Base-by-base conservation (phyloP, 2,113 vertebrate species). In the Chaenocephalus aceratus region DNA sequence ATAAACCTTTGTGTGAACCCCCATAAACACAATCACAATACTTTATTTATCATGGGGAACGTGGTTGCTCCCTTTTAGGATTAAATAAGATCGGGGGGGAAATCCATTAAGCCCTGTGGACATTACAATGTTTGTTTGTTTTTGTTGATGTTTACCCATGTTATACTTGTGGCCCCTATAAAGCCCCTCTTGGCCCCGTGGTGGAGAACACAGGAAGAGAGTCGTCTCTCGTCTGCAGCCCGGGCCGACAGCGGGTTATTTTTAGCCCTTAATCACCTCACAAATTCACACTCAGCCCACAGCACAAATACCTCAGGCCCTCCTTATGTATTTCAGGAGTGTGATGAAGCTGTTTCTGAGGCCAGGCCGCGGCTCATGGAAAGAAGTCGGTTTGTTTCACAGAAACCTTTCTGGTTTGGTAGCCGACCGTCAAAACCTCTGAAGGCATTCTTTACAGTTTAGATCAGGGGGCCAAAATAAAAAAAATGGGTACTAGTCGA, bases 241-340 rank as follows among this genome's bases (percentile, higher is more conserved):
- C 2, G 72, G 79, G 88, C 78, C 88, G 89, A 88, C 84, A 84
- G 77, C 57, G 63, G 63, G 83, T 70, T 95, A 95, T 90, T 90
- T 94, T 94, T 96, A 95, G 91, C 81, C 78, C 90, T 91, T 93
- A 95, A 95, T 96, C 95, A 92, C 90, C 90, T 79, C 83, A 93
- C 93, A 94, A 91, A 92, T 94, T 94, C 91, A 94, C 92, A 93
- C 92, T 89, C 79, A 87, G 82, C 84, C 86, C 87, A 86, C 84
- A 87, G 92, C 88, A 89, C 86, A 80, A 94, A 95, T 94, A 90
- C 93, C 92, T 93, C 88, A 58, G 85, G 49, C 71, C 88, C 84
- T 79, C 88, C 88, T 88, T 92, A 88, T 92, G 92, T 93, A 94
- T 93, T 92, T 91, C 87, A 90, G 88, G 87, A 85, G 72, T 79